These are phyloP conservation scores for Rhopalosiphum padi DNA, from an alignment of 1,140 invertebrate genomes.

Conservation along the genomic window DNA sequence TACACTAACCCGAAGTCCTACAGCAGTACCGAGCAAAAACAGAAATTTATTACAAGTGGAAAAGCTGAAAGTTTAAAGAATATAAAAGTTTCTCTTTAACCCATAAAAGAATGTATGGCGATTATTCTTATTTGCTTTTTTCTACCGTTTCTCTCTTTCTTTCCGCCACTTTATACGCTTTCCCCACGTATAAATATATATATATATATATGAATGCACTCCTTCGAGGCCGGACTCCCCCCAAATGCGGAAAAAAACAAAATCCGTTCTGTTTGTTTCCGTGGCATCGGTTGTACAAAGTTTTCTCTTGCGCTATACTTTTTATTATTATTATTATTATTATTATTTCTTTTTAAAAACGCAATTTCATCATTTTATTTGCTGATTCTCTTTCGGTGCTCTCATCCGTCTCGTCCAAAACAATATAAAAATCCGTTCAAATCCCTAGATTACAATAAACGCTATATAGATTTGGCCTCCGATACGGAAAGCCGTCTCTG, in stretches of 20 bases:
- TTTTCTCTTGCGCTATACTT: constrained; percentile 41
- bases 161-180: background rate
- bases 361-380: constrained; percentile 56
- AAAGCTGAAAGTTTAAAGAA: constrained; percentile 55
- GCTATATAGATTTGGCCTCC: constrained; percentile 18
- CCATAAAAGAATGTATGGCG: constrained; percentile 54
- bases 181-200: background rate
- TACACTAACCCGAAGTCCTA: constrained; percentile 3
- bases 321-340: constrained; percentile 40
- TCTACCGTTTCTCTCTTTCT: background rate
- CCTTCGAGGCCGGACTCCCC: background rate
- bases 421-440: constrained; percentile 51
- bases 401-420: constrained; percentile 42
- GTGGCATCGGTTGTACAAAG: constrained; percentile 1
- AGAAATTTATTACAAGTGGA: constrained; percentile 56
- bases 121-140: constrained; percentile 54
- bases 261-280: constrained; percentile 54
- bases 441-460: constrained; percentile 52
- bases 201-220: background rate
- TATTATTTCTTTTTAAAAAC: constrained; percentile 56
- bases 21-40: background rate
- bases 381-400: constrained; percentile 17
- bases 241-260: background rate
- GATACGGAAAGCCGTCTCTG: background rate
- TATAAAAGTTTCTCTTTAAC: constrained; percentile 53